These are phyloP conservation scores for Pelosia muscerda DNA, from an alignment of 2,888 invertebrate species.

Conservation along the genomic window DNA sequence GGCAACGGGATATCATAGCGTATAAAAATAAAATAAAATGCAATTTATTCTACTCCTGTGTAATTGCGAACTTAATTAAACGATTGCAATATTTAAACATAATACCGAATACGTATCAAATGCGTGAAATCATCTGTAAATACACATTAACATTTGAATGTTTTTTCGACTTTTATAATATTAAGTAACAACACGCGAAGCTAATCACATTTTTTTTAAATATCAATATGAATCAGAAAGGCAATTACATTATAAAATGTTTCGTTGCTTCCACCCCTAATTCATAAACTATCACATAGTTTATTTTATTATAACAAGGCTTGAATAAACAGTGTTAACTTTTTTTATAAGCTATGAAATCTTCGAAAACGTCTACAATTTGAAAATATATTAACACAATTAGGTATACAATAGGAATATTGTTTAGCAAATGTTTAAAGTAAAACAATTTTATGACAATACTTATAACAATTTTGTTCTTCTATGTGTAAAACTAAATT, in stretches of 20 bases:
- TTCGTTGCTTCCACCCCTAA: background rate
- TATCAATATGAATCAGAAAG: background rate
- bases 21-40: background rate
- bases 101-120: background rate
- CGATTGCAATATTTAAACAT: background rate
- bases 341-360: background rate
- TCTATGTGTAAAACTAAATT: background rate
- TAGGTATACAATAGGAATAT: background rate
- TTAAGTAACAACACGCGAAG: background rate
- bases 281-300: slow-evolving; percentile 1
- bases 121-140: background rate
- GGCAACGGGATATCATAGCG: background rate
- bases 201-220: background rate
- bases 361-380: background rate
- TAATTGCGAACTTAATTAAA: background rate
- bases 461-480: background rate
- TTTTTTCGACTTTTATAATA: background rate
- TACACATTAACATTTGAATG: background rate
- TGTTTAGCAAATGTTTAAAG: background rate
- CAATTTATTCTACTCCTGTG: background rate
- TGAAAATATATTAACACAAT: background rate
- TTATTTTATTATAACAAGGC: background rate
- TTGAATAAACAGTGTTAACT: background rate
- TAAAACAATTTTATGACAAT: background rate
- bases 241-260: background rate